phyloP scores from a whole-genome alignment of 2,797 vertebrate genomes.

The Diplodus sargus region DNA sequence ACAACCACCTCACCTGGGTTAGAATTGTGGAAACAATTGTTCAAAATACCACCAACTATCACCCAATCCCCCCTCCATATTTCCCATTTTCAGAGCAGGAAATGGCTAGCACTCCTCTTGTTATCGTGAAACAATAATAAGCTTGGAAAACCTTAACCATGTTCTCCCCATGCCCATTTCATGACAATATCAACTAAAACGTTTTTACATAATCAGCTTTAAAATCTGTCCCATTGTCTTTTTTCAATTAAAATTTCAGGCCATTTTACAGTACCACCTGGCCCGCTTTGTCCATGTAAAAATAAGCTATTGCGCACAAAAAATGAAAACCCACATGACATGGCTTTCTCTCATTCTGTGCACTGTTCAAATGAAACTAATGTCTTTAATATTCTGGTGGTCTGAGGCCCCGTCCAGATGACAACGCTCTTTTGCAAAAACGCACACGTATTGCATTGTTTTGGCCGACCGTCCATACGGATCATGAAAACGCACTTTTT shows the following conservation, averaged over 20 bases:
- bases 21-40: conserved; percentile 2
- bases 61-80: neutral
- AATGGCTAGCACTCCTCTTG: conserved; percentile 49
- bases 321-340: conserved; percentile 12
- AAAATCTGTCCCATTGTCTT: conserved; percentile 11
- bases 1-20: neutral
- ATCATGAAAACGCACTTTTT: too few relatives aligned
- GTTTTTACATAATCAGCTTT: neutral
- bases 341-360: conserved; percentile 16
- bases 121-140: conserved; percentile 10
- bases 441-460: too few relatives aligned
- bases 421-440: too few relatives aligned
- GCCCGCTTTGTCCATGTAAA: conserved; percentile 21
- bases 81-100: conserved; percentile 60
- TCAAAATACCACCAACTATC: neutral
- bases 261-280: conserved; percentile 18
- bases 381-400: neutral
- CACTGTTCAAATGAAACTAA: conserved; percentile 11
- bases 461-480: too few relatives aligned
- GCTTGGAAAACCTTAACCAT: neutral
- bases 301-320: conserved; percentile 34
- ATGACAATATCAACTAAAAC: neutral
- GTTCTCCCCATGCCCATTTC: neutral
- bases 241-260: conserved; percentile 9
- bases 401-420: too few relatives aligned